These are phyloP conservation scores for Lemur catta DNA, from an alignment of 2,797 vertebrate species.

Conservation along the genomic window DNA sequence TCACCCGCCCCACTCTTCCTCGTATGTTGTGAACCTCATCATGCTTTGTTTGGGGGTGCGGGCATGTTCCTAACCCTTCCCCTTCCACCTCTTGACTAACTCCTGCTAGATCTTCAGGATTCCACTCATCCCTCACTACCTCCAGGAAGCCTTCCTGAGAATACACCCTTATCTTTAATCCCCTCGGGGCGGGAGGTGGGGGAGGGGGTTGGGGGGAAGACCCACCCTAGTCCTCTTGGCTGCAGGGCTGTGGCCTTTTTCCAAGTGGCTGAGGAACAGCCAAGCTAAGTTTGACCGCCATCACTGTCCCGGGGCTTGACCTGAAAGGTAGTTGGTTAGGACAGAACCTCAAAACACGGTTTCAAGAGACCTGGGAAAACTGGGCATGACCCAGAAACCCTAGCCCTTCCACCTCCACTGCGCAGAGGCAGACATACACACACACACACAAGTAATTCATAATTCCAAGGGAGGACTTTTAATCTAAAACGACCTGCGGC, in stretches of 20 bases:
- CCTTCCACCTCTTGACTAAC: background rate
- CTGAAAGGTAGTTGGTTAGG: background rate
- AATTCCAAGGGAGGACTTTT: background rate
- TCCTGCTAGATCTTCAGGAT: background rate
- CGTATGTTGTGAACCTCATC: background rate
- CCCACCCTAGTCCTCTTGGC: background rate
- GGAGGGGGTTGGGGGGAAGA: background rate
- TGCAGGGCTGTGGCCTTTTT: background rate
- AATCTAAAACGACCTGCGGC: conserved; percentile 8
- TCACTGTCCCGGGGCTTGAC: background rate
- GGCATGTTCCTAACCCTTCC: background rate
- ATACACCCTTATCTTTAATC: background rate
- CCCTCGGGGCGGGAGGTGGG: background rate
- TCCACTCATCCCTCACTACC: background rate
- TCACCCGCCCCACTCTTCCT: background rate
- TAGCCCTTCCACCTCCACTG: background rate
- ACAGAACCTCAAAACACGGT: background rate
- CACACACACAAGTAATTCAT: background rate
- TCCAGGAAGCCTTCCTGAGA: conserved; percentile 11
- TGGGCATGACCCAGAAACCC: background rate
- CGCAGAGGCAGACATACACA: too few species aligned
- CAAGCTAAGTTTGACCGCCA: background rate
- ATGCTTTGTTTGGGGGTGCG: conserved; percentile 33
- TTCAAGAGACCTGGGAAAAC: background rate
- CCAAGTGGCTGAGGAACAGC: background rate